Evolutionary conservation across 2,797 vertebrate species (phyloP).

Genomic region (Notolabrus celidotus): DNA sequence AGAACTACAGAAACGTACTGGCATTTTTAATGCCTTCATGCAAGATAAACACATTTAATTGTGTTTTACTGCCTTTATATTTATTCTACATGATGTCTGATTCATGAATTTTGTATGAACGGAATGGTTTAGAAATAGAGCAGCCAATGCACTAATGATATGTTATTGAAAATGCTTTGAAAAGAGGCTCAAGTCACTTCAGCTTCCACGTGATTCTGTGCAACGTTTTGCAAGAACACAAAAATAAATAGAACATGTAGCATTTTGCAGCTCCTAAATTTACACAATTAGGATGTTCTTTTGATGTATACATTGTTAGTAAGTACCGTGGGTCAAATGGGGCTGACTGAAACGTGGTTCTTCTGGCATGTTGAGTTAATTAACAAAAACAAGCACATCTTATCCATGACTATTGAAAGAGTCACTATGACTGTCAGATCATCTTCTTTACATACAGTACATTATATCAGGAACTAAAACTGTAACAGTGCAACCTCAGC

Average conservation of each 20-base stretch:
- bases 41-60: conserved; percentile 59
- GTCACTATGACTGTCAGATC: conserved; percentile 47
- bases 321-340: conserved; percentile 65
- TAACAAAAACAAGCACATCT: conserved; percentile 56
- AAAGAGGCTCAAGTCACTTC: conserved; percentile 25
- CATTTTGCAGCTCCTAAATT: conserved; percentile 53
- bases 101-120: conserved; percentile 42
- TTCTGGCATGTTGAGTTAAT: conserved; percentile 42
- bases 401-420: conserved; percentile 50
- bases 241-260: conserved; percentile 72
- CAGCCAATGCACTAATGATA: conserved; percentile 44
- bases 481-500: conserved; percentile 70
- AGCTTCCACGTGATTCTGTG: conserved; percentile 64
- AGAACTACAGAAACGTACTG: conserved; percentile 48
- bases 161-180: conserved; percentile 53
- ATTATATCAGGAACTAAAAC: conserved; percentile 65
- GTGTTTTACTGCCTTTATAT: conserved; percentile 44
- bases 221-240: conserved; percentile 77
- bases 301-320: conserved; percentile 61
- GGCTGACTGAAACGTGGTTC: conserved; percentile 46
- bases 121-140: conserved; percentile 74
- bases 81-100: conserved; percentile 33
- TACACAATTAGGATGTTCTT: conserved; percentile 43
- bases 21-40: conserved; percentile 63
- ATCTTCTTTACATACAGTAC: conserved; percentile 72